Conservation (phyloP, 2,797 vertebrate genomes). For the Urocyon cinereoargenteus region DNA sequence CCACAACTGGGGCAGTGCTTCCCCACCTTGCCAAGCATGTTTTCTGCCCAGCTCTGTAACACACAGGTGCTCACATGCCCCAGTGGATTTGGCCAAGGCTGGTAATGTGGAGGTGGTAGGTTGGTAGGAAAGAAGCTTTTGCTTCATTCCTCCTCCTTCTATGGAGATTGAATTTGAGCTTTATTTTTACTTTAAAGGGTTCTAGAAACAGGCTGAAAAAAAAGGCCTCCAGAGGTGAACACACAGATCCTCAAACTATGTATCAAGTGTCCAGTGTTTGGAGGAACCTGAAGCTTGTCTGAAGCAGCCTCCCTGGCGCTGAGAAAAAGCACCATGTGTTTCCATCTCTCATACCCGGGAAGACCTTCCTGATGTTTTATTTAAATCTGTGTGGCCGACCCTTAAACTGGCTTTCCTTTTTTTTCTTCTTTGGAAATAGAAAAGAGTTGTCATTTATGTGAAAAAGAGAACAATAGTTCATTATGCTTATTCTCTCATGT, state of each 20-base stretch:
- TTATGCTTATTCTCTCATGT: slow-evolving; percentile 57
- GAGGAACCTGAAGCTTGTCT: not conserved
- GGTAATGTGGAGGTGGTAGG: slow-evolving; percentile 1
- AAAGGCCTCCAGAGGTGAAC: slow-evolving; percentile 21
- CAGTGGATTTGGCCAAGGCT: slow-evolving; percentile 53
- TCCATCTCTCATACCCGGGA: not conserved
- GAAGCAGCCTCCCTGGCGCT: not conserved
- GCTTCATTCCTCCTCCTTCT: slow-evolving; percentile 60
- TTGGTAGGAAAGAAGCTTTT: slow-evolving; percentile 52
- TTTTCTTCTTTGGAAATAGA: slow-evolving; percentile 59
- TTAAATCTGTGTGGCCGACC: slow-evolving; percentile 47
- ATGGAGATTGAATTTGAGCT: not conserved
- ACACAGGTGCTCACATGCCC: slow-evolving; percentile 80
- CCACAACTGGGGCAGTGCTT: slow-evolving; percentile 45
- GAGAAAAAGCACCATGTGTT: slow-evolving; percentile 26
- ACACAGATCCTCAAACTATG: slow-evolving; percentile 36
- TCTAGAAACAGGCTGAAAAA: slow-evolving; percentile 21
- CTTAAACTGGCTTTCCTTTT: slow-evolving; percentile 67
- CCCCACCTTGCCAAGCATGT: slow-evolving; percentile 3
- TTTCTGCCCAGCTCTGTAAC: slow-evolving; percentile 53
- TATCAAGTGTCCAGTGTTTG: not conserved
- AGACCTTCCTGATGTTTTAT: slow-evolving; percentile 1
- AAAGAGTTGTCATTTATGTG: slow-evolving; percentile 64
- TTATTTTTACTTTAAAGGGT: slow-evolving; percentile 59
- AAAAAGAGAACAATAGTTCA: slow-evolving; percentile 71